Evolutionary conservation across 2,888 invertebrate species (phyloP).

Genomic region (Melieria omissa): DNA sequence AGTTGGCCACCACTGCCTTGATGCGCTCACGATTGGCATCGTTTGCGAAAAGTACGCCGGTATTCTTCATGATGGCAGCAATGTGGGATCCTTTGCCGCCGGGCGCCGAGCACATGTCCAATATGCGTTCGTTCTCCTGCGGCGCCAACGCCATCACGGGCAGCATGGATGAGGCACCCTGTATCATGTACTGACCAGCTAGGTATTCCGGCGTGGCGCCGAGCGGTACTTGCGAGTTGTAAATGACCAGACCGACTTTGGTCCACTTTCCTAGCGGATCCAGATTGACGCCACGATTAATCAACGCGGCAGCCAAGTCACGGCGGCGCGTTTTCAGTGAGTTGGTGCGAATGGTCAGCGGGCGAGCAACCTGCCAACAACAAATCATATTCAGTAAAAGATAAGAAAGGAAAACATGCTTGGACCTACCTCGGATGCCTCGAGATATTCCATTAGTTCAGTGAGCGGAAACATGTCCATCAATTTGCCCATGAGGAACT

Average conservation of each 20-base stretch:
- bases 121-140: conserved; percentile 91
- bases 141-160: conserved; percentile 99
- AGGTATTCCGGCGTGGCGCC: conserved; percentile 99
- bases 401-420: neutral
- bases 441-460: conserved; percentile 92
- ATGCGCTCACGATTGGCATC: conserved; percentile 91
- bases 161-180: conserved; percentile 95
- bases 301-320: conserved; percentile 93
- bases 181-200: conserved; percentile 97
- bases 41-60: conserved; percentile 95
- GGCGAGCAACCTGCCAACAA: conserved; percentile 74
- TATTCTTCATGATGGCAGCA: conserved; percentile 97
- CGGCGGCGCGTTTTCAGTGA: conserved; percentile 91
- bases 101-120: conserved; percentile 98
- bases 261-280: conserved; percentile 99
- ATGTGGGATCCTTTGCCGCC: conserved; percentile 99
- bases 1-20: conserved; percentile 94
- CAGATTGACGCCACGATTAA: conserved; percentile 96
- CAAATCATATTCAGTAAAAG: neutral
- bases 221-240: conserved; percentile 94
- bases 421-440: conserved; percentile 86
- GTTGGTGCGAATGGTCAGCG: conserved; percentile 95
- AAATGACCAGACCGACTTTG: conserved; percentile 96
- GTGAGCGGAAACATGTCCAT: conserved; percentile 89
- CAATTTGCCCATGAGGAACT: conserved; percentile 91